Base-by-base conservation (phyloP, 2,113 vertebrate species). In the Marmota monax region DNA sequence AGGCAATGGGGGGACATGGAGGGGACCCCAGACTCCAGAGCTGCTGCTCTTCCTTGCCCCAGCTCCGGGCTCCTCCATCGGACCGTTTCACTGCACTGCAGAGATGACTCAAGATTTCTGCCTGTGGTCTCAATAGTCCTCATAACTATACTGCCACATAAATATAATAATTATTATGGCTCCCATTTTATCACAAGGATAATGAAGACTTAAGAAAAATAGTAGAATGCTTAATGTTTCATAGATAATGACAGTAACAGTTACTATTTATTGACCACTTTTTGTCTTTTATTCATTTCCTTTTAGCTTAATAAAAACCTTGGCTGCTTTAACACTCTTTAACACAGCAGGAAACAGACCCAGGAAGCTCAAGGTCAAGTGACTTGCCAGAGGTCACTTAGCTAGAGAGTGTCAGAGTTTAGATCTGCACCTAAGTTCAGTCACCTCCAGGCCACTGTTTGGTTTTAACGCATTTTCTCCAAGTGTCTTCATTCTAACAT, bases 1-100 rank as follows among this genome's bases (percentile, higher is more conserved):
- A 16, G 23, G n/a, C 29, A n/a, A 18, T 39, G 42, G 18, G 16
- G 1, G 53, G 5, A 4, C 5, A 10, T 0, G 0, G 5, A 7
- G 51, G 56, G 22, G 11, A 69, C 14, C 27, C 77, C 65, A 12
- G 45, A 22, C 10, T 45, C 37, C 42, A 17, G n/a, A 76, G 82
- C 8, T 0, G 0, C 13, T 18, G 17, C 16, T 65, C 72, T n/a
- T 76, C 16, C 16, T 22, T 27, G 3, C 37, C 39, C 16, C 7
- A 1, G 8, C 37, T 53, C n/a, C 18, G 3, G 12, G 1, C n/a
- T 16, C 76, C 61, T 5, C 8, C 32, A 17, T 20, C 20, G 20
- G 34, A 56, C 20, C 20, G 10, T 10, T 65, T 56, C 17, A 48
- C 10, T 61, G 6, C 7, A 4, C 25, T 80, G 56, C 37, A 63